Evolutionary conservation across 2,888 invertebrate species (phyloP).

Genomic region (Vesta saturnalis): DNA sequence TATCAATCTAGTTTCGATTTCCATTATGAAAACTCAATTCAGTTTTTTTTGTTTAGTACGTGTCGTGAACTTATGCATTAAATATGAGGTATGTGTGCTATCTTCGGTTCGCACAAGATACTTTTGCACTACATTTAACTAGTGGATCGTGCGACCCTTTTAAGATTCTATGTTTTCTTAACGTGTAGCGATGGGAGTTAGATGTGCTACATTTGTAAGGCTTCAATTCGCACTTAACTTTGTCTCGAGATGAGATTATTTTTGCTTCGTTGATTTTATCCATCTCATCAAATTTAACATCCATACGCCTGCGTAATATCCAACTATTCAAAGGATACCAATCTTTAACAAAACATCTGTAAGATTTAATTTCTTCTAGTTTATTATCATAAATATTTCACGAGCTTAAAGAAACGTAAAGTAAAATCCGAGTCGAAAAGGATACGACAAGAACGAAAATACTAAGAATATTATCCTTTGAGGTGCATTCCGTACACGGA

Average conservation of each 20-base stretch:
- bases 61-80: not conserved
- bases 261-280: constrained; percentile 8
- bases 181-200: constrained; percentile 10
- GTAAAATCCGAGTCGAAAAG: too few relatives aligned
- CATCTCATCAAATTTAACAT: constrained; percentile 15
- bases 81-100: not conserved
- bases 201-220: constrained; percentile 13
- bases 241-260: constrained; percentile 14
- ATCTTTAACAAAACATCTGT: too few relatives aligned
- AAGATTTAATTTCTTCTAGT: not conserved
- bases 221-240: constrained; percentile 14
- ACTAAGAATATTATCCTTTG: constrained; percentile 49
- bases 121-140: constrained; percentile 12
- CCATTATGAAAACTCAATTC: not conserved
- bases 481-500: constrained; percentile 54
- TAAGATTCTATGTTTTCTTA: constrained; percentile 11
- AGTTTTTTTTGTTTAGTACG: not conserved
- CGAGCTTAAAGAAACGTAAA: constrained; percentile 27
- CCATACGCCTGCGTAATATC: not conserved
- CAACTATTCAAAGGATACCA: not conserved
- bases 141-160: constrained; percentile 7
- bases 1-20: not conserved
- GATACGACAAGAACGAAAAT: constrained; percentile 30
- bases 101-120: not conserved
- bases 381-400: not conserved